Evolutionary conservation across 2,113 vertebrate species (phyloP), one percentile per base, ranked within the genome.

Genomic region (Uropsilus gracilis): DNA sequence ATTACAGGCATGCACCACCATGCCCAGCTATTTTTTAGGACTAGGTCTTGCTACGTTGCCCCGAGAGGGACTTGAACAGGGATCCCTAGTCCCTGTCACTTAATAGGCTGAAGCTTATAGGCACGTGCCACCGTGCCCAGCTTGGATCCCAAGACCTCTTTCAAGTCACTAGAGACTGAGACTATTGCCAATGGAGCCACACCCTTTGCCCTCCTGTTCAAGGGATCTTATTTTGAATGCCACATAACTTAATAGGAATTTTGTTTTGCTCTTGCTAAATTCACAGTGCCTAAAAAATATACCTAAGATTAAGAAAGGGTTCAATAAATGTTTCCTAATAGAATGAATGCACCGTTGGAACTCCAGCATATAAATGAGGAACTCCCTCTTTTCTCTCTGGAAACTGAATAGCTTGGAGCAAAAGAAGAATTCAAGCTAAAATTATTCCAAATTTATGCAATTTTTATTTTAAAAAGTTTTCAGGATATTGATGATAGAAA

Each of bases 81-180:
- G n/a, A n/a, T n/a, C n/a, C n/a, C n/a, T n/a, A n/a, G n/a, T n/a
- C n/a, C n/a, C n/a, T n/a, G n/a, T n/a, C n/a, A n/a, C n/a, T n/a
- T n/a, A n/a, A n/a, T n/a, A n/a, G n/a, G n/a, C n/a, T n/a, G n/a
- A n/a, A n/a, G n/a, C n/a, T n/a, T n/a, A n/a, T n/a, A n/a, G n/a
- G n/a, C n/a, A n/a, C n/a, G n/a, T n/a, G n/a, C n/a, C n/a, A n/a
- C n/a, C 97, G 6, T n/a, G n/a, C n/a, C n/a, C n/a, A n/a, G n/a
- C n/a, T 0, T 39, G 3, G 37, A 0, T 32, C 34, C 7, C 18
- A 73, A 8, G 37, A 42, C 10, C 84, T 71, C 63, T n/a, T 17
- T 89, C 34, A 44, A 85, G 24, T 90, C 95, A 24, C 77, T 63
- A 55, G 9, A 44, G 64, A 37, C n/a, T 34, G 30, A 13, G 12